Evolutionary conservation across 2,888 invertebrate species (phyloP).

Genomic region (Ditula angustiorana): DNA sequence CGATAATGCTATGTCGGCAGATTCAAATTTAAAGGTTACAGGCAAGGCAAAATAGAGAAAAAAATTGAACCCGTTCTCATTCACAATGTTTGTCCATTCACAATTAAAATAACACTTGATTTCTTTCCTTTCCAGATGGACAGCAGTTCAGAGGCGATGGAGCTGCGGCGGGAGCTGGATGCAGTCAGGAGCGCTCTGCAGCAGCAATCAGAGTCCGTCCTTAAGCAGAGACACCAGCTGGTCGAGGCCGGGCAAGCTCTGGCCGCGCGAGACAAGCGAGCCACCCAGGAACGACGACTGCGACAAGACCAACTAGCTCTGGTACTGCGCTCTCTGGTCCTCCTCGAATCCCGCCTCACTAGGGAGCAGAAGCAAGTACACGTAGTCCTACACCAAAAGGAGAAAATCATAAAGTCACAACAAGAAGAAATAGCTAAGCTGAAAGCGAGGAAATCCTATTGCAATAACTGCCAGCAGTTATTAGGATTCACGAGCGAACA

Average conservation of each 20-base stretch:
- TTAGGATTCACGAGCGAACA: slow-evolving; percentile 83
- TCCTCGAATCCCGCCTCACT: slow-evolving; percentile 89
- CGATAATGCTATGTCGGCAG: no score
- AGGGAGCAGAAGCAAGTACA: slow-evolving; percentile 91
- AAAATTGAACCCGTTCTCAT: no score
- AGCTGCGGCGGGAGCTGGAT: slow-evolving; percentile 87
- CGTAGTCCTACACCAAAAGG: slow-evolving; percentile 88
- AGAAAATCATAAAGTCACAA: slow-evolving; percentile 89
- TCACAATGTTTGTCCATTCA: no score
- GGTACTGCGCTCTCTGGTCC: slow-evolving; percentile 88
- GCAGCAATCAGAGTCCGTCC: slow-evolving; percentile 86
- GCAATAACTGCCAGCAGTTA: slow-evolving; percentile 81
- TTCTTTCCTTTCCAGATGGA: slow-evolving; percentile 87
- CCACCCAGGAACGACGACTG: slow-evolving; percentile 86
- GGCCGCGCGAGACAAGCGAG: slow-evolving; percentile 85
- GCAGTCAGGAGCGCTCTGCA: slow-evolving; percentile 88
- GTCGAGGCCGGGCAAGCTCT: slow-evolving; percentile 87
- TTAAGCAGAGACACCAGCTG: slow-evolving; percentile 89
- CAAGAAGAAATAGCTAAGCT: slow-evolving; percentile 89
- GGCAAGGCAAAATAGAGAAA: no score
- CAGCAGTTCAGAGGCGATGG: slow-evolving; percentile 86
- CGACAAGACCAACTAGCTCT: slow-evolving; percentile 90
- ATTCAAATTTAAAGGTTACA: no score
- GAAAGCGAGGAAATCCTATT: slow-evolving; percentile 80
- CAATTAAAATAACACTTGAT: slow-evolving; percentile 15